These are phyloP conservation scores for Drosophila lacteicornis DNA, from an alignment of 1,140 invertebrate species.

Conservation along the genomic window DNA sequence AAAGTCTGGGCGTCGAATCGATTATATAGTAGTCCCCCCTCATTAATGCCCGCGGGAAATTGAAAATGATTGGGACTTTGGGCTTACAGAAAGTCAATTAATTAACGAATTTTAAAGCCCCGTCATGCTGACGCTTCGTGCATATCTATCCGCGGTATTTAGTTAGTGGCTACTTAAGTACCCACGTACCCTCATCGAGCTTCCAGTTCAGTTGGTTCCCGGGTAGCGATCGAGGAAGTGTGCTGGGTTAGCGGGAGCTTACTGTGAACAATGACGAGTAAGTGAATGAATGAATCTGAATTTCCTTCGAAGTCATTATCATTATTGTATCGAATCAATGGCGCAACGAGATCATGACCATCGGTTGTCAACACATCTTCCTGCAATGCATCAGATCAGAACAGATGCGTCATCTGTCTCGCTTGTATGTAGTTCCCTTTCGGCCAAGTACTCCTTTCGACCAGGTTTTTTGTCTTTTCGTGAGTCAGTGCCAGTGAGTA, in stretches of 20 bases:
- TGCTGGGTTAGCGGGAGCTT: constrained; percentile 15
- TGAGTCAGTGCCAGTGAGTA: constrained; percentile 8
- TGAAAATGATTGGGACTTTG: constrained; percentile 28
- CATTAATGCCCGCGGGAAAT: constrained; percentile 60
- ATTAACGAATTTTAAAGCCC: constrained; percentile 8
- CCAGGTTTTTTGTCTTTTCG: constrained; percentile 3
- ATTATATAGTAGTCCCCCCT: constrained; percentile 39
- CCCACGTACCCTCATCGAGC: not conserved
- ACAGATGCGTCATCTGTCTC: constrained; percentile 31
- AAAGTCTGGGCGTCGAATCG: constrained; percentile 15
- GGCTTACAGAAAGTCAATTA: constrained; percentile 49
- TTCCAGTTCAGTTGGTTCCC: constrained; percentile 29
- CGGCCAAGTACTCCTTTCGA: constrained; percentile 8
- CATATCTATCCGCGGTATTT: constrained; percentile 1
- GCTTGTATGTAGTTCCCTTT: constrained; percentile 8
- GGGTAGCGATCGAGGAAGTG: constrained; percentile 12
- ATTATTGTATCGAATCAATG: constrained; percentile 17
- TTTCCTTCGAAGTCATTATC: constrained; percentile 21
- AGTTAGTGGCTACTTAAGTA: constrained; percentile 8
- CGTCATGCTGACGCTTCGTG: constrained; percentile 36
- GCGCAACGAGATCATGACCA: constrained; percentile 29
- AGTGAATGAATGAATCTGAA: constrained; percentile 39
- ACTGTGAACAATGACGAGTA: constrained; percentile 31
- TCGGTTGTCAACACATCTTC: constrained; percentile 30
- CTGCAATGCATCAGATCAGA: constrained; percentile 26